Conservation (phyloP, 2,797 vertebrate genomes). For the Ctenopoma kingsleyae region DNA sequence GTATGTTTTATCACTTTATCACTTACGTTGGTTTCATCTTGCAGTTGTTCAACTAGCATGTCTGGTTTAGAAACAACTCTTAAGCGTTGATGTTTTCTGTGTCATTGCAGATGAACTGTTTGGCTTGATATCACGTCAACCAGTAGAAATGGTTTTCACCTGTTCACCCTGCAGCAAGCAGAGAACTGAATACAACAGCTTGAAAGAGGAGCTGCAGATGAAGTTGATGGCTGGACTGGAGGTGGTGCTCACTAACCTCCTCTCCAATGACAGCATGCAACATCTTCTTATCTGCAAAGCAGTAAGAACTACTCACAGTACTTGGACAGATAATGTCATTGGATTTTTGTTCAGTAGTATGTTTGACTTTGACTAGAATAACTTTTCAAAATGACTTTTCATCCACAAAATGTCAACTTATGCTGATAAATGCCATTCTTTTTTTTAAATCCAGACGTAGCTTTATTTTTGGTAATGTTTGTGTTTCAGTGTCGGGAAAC, state of each 20-base stretch:
- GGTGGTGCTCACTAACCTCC: slow-evolving; percentile 85
- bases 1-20: too few species aligned
- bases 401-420: neutral
- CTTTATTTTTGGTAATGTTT: slow-evolving; percentile 1
- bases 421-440: neutral
- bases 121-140: slow-evolving; percentile 84
- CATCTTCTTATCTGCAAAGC: slow-evolving; percentile 84
- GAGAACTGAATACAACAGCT: slow-evolving; percentile 61
- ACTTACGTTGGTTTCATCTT: too few species aligned
- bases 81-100: neutral
- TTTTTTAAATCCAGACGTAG: neutral
- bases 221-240: slow-evolving; percentile 82
- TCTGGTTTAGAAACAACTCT: neutral
- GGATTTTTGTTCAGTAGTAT: neutral
- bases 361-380: neutral
- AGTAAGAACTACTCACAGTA: slow-evolving; percentile 70
- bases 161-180: slow-evolving; percentile 86
- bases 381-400: neutral
- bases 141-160: slow-evolving; percentile 83
- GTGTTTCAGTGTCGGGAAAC: slow-evolving; percentile 82
- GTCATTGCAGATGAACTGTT: slow-evolving; percentile 88
- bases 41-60: neutral
- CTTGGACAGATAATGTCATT: neutral
- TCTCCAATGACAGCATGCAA: slow-evolving; percentile 68
- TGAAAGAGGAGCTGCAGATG: slow-evolving; percentile 85